Evolutionary conservation across 2,113 vertebrate species (phyloP).

Genomic region (Rhagologus leucostigma): DNA sequence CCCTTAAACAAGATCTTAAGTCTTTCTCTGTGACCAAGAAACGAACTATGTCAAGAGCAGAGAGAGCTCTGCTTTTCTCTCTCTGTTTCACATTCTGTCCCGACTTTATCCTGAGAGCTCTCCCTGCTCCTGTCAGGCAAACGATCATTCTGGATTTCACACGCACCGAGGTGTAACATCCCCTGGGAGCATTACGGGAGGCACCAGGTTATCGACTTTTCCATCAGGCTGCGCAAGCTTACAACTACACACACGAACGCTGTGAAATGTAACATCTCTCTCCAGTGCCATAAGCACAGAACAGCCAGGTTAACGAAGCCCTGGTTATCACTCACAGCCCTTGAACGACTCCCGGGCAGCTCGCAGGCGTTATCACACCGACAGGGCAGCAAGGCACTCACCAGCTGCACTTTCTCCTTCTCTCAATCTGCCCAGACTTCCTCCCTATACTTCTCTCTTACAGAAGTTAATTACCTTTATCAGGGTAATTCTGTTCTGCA

Average conservation of each 20-base stretch:
- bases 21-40: neutral
- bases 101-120: neutral
- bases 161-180: neutral
- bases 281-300: neutral
- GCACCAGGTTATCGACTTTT: neutral
- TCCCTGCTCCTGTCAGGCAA: neutral
- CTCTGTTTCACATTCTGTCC: neutral
- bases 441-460: neutral
- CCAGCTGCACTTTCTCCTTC: neutral
- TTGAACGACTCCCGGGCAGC: neutral
- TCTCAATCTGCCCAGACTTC: neutral
- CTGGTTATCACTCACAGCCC: neutral
- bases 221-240: neutral
- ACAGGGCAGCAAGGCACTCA: neutral
- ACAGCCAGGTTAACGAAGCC: too few species aligned
- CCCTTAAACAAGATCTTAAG: too few species aligned
- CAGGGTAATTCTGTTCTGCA: neutral
- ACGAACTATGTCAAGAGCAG: neutral
- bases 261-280: neutral
- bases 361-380: neutral
- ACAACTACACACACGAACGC: neutral
- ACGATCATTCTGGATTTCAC: neutral
- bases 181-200: neutral
- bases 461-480: too few species aligned
- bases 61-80: neutral